Percentiles rank a stretch among this genome's conserved stretches.
Conservation (phyloP, 2,888 invertebrate species). For the Ashinkailepas kermadecensis region DNA sequence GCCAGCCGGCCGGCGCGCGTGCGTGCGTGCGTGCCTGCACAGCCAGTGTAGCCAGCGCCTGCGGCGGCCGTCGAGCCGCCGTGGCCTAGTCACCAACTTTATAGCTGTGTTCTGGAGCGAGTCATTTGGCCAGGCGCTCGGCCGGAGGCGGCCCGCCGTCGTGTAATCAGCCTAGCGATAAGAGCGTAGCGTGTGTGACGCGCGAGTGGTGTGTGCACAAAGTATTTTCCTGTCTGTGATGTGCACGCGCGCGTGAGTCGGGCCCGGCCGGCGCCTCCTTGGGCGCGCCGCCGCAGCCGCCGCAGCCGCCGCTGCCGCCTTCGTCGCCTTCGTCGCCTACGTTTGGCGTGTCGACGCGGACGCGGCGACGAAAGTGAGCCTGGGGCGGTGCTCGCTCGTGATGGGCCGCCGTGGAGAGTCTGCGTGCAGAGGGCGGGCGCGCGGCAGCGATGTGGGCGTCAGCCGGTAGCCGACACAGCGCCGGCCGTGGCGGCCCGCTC, state of each 20-base stretch:
- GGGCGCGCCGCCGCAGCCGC: neutral
- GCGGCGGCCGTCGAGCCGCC: neutral
- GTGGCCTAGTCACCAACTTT: neutral
- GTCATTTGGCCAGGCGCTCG: too few relatives aligned
- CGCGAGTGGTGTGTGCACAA: neutral
- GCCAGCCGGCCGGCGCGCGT: neutral
- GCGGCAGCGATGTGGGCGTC: neutral
- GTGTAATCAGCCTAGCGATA: neutral
- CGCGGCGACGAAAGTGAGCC: neutral
- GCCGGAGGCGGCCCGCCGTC: neutral
- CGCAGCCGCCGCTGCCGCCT: neutral
- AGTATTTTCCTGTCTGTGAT: neutral
- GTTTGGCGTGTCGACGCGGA: too few relatives aligned
- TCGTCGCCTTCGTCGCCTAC: too few relatives aligned
- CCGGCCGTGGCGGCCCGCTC: neutral
- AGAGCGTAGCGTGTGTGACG: neutral
- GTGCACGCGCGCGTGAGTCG: neutral
- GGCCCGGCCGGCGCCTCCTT: neutral
- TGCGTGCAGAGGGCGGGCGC: neutral
- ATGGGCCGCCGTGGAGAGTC: too few relatives aligned
- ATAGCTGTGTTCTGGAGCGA: too few relatives aligned
- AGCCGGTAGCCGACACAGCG: neutral
- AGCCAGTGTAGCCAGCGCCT: neutral
- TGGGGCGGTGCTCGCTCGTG: neutral
- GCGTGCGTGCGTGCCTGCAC: too few relatives aligned